Evolutionary conservation across 1,140 invertebrate species (phyloP), one percentile per base, ranked within the genome.

Genomic region (Battus philenor): DNA sequence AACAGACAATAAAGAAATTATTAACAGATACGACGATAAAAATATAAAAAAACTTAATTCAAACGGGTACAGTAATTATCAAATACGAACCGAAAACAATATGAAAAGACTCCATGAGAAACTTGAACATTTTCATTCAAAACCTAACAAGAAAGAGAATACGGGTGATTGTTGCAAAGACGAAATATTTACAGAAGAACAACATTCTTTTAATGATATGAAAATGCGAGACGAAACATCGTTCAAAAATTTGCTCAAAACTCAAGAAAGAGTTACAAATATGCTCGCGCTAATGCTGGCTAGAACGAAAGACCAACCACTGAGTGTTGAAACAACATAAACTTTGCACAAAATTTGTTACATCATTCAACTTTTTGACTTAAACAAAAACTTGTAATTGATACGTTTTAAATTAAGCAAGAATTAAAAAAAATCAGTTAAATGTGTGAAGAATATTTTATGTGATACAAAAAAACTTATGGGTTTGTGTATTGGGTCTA

Each of bases 201-300:
- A 73, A 27, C 26, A 57, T 24, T 54, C 69, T 0, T 11, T 73
- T 0, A 53, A 44, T 13, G 43, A 62, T n/a, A 43, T 58, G 17
- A 76, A 69, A 24, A 54, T 52, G 20, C 48, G 50, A 10, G 67
- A 78, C 24, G 76, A 77, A 10, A 50, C 61, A 5, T 70, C 73
- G 34, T 82, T 79, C 10, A 67, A 49, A 17, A 77, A 77, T 29
- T 79, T 82, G 26, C 36, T 84, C 2, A 72, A 72, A 48, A 71
- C 74, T 0, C 80, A 84, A 49, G 63, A 84, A 30, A 80, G 76
- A 51, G 80, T 84, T 0, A 84, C 72, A 2, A 66, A 68, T 24
- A 80, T 84, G 64, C 53, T 84, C 0, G 75, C 77, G 41, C 65
- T 38, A 39, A 72, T 82, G 43, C 47, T 84, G n/a, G 63, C 68